Conservation (phyloP, 2,797 vertebrate species). For the Esox lucius region DNA sequence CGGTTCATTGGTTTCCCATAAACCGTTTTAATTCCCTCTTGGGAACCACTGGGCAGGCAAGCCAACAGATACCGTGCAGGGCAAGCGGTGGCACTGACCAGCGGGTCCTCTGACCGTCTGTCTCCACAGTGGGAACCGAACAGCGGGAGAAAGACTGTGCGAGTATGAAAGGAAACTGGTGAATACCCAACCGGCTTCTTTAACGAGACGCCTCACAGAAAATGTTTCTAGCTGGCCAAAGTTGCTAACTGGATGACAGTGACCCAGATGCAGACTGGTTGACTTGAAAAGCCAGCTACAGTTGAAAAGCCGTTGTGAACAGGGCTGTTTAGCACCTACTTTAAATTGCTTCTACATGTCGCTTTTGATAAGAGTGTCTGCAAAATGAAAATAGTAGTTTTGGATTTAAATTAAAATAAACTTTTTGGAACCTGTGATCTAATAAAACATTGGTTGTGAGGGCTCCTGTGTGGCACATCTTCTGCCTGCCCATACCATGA, state of each 20-base stretch:
- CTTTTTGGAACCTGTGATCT: too few species aligned
- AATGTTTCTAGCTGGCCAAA: slow-evolving; percentile 18
- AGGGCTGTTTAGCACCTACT: too few species aligned
- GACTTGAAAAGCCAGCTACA: neutral
- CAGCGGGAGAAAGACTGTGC: slow-evolving; percentile 54
- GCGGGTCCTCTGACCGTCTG: neutral
- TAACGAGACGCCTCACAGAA: slow-evolving; percentile 21
- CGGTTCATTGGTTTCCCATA: slow-evolving; percentile 59
- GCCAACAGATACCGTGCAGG: neutral
- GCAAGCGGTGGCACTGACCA: slow-evolving; percentile 3
- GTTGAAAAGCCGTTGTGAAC: neutral
- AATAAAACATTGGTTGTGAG: too few species aligned
- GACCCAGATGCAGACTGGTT: neutral
- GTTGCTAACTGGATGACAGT: neutral
- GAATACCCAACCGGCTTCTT: slow-evolving; percentile 34
- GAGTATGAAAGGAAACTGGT: slow-evolving; percentile 47
- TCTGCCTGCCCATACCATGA: too few species aligned
- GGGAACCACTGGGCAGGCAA: slow-evolving; percentile 21
- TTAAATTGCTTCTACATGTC: too few species aligned
- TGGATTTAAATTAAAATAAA: too few species aligned
- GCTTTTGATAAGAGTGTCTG: too few species aligned
- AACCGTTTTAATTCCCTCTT: slow-evolving; percentile 23
- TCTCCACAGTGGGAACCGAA: slow-evolving; percentile 37
- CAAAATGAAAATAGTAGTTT: too few species aligned
- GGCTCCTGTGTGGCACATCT: too few species aligned